These are phyloP conservation scores for Odocoileus hemionus DNA, from an alignment of 2,113 vertebrate genomes.

Conservation along the genomic window DNA sequence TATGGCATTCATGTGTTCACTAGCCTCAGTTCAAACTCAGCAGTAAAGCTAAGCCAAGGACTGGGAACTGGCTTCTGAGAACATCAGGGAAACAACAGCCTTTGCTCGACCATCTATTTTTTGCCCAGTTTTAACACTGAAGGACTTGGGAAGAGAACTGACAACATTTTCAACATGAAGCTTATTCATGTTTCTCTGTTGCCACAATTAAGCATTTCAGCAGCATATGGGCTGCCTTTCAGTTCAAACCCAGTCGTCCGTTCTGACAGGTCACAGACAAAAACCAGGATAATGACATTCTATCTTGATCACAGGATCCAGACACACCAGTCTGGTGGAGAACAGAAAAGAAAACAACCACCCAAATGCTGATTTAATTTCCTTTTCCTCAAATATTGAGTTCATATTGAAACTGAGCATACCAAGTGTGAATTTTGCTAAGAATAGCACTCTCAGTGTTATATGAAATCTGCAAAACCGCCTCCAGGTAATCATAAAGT, in stretches of 20 bases:
- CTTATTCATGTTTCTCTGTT: conserved; percentile 75
- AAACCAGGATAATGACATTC: conserved; percentile 72
- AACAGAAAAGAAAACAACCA: conserved; percentile 66
- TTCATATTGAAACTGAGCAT: conserved; percentile 54
- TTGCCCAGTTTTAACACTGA: conserved; percentile 74
- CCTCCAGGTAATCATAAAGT: conserved; percentile 25
- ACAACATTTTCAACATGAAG: conserved; percentile 57
- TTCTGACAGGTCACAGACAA: conserved; percentile 73
- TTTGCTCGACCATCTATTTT: conserved; percentile 76
- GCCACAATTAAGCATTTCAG: conserved; percentile 75
- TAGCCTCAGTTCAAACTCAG: conserved; percentile 67
- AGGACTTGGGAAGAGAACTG: conserved; percentile 72
- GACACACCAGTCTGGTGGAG: conserved; percentile 59
- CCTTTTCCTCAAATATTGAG: conserved; percentile 57
- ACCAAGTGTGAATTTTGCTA: conserved; percentile 52
- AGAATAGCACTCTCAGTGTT: conserved; percentile 39
- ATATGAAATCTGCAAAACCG: neutral
- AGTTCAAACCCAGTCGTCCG: conserved; percentile 62
- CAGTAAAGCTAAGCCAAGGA: conserved; percentile 61
- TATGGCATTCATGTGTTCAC: conserved; percentile 65
- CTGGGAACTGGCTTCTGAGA: conserved; percentile 68
- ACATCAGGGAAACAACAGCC: conserved; percentile 75
- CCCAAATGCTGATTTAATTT: conserved; percentile 67
- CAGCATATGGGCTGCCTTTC: conserved; percentile 73
- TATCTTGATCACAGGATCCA: conserved; percentile 42